Evolutionary conservation across 1,140 invertebrate genomes (phyloP).

Genomic region (Bombus cullumanus): DNA sequence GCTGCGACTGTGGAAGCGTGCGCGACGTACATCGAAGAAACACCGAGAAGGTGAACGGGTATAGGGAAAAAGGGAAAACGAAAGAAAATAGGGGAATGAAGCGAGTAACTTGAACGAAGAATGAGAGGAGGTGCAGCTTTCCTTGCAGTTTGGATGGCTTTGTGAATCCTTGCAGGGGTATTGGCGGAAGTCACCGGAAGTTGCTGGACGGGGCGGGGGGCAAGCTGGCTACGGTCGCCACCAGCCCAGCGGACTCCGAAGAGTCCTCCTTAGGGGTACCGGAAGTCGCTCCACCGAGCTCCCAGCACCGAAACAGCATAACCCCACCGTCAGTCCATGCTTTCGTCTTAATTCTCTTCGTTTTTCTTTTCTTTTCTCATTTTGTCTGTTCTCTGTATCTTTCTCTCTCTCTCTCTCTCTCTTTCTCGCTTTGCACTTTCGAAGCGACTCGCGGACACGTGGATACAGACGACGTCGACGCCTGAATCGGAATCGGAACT

Average conservation of each 20-base stretch:
- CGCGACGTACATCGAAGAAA: background rate
- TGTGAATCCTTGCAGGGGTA: constrained; percentile 81
- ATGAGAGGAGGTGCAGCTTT: constrained; percentile 45
- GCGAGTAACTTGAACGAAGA: background rate
- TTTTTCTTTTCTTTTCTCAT: background rate
- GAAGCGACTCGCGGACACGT: background rate
- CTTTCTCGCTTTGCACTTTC: background rate
- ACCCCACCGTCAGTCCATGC: constrained; percentile 82
- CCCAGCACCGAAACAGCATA: constrained; percentile 82
- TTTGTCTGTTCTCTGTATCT: background rate
- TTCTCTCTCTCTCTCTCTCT: background rate
- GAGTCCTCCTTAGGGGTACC: constrained; percentile 78
- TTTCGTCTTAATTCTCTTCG: constrained; percentile 67
- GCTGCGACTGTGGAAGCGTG: background rate
- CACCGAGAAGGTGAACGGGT: background rate
- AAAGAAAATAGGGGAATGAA: background rate
- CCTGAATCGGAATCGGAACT: too few relatives aligned
- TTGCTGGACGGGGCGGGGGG: constrained; percentile 83
- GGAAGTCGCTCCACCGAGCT: constrained; percentile 75
- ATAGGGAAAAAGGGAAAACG: background rate
- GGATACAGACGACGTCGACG: background rate
- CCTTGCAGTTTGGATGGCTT: constrained; percentile 77
- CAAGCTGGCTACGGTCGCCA: constrained; percentile 83
- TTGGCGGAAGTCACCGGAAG: constrained; percentile 84
- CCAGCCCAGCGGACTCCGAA: constrained; percentile 81